Evolutionary conservation across 2,888 invertebrate genomes (phyloP).

Genomic region (Cybosia mesomella): DNA sequence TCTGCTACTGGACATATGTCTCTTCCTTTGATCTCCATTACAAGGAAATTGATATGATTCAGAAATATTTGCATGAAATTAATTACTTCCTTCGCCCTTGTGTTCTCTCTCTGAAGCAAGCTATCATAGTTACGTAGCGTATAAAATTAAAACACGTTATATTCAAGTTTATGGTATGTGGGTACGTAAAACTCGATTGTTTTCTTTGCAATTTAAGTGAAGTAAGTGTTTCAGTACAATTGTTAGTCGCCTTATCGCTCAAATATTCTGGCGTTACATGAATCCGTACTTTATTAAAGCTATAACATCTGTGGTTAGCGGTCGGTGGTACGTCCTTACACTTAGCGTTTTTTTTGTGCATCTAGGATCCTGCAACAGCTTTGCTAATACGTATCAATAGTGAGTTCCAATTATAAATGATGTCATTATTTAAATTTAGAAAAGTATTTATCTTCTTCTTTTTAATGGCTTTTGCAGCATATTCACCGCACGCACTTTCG

Average conservation of each 20-base stretch:
- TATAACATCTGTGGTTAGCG: slow-evolving; percentile 17
- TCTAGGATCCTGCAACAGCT: not conserved
- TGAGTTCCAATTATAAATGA: not conserved
- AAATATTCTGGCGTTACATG: slow-evolving; percentile 25
- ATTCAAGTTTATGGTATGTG: slow-evolving; percentile 26
- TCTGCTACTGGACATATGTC: not conserved
- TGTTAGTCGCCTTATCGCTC: slow-evolving; percentile 37
- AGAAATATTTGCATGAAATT: too few species aligned
- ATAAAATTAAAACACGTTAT: slow-evolving; percentile 23
- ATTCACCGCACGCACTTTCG: not conserved
- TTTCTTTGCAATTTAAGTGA: slow-evolving; percentile 17
- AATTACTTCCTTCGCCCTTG: too few species aligned
- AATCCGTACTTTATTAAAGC: slow-evolving; percentile 25
- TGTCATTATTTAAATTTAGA: not conserved
- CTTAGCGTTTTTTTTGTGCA: not conserved
- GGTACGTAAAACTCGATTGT: slow-evolving; percentile 33
- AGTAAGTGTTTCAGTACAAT: slow-evolving; percentile 12
- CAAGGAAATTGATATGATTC: too few species aligned
- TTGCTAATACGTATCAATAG: not conserved
- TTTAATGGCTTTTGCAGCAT: not conserved
- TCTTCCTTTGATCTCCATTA: not conserved
- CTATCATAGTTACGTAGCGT: not conserved
- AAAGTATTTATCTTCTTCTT: not conserved
- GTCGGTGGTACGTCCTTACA: not conserved
- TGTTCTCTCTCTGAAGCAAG: not conserved